Conservation (phyloP, 2,797 vertebrate genomes). For the Carcharodon carcharias region DNA sequence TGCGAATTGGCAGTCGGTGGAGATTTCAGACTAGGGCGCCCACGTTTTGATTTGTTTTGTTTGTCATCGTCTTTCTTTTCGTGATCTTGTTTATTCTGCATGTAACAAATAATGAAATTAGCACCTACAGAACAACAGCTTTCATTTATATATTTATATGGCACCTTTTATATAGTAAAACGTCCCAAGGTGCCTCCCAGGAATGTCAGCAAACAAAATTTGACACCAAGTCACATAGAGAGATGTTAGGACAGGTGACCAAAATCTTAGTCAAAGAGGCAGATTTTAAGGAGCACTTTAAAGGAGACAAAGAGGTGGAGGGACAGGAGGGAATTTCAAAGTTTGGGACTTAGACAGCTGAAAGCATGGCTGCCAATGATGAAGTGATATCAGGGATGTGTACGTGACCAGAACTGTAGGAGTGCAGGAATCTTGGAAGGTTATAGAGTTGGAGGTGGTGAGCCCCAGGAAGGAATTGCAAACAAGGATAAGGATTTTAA, state of each 20-base stretch:
- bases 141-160: neutral
- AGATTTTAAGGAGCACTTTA: no score
- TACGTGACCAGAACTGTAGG: neutral
- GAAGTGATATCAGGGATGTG: neutral
- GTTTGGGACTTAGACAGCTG: neutral
- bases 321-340: neutral
- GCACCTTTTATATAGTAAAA: neutral
- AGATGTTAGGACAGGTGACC: neutral
- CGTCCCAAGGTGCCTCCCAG: neutral
- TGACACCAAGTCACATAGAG: neutral
- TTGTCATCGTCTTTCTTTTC: conserved; percentile 74
- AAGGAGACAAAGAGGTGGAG: neutral
- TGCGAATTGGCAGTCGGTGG: conserved; percentile 61
- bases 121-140: neutral
- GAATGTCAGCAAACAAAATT: neutral
- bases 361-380: neutral
- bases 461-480: neutral
- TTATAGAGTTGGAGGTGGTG: neutral
- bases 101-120: neutral
- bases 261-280: neutral
- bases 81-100: conserved; percentile 74
- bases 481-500: neutral
- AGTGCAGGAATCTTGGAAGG: neutral
- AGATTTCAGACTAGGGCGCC: conserved; percentile 79
- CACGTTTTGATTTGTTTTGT: conserved; percentile 65